Base-by-base conservation (phyloP, 2,797 vertebrate species). In the Brachyrhaphis roseni region DNA sequence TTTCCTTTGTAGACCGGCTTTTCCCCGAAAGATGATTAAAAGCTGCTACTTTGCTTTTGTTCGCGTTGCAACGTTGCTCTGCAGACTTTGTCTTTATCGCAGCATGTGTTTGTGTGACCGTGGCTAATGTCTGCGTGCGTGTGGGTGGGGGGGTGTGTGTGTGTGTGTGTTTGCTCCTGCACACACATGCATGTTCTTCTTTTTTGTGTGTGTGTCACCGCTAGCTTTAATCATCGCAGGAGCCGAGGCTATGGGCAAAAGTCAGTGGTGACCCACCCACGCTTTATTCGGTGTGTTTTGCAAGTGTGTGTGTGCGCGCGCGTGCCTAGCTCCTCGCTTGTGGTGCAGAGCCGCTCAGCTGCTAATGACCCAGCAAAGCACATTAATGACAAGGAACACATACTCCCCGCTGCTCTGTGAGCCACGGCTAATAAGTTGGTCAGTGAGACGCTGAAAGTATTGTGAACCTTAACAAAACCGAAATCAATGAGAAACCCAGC, bases 171-270 rank as follows among this genome's bases (percentile, higher is more conserved):
- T 80, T 88, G 78, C 72, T 75, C 78, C 74, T 76, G 72, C 77
- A 31, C 76, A 39, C 74, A 11, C 72, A 81, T 68, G 55, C 41
- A 39, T 64, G 62, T 64, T 72, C 84, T 80, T 26, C 23, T 8
- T 26, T 86, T 72, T 85, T 80, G 13, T 46, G 41, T 43, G 43
- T 47, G 46, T 87, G 91, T 91, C 86, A 88, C 89, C 64, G 39
- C 79, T 77, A 84, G 83, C 95, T 96, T 96, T 95, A 95, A 96
- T 96, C 95, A 96, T 95, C 75, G 85, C 84, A 86, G 81, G 91
- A 93, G 92, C 82, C 26, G 76, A 93, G 90, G 91, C 94, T 86
- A 88, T 51, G 80, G 87, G 83, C 85, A 90, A 86, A 92, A 93
- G 94, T 91, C 92, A 89, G 92, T 84, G 81, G 85, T 89, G 90